These are phyloP conservation scores for Aphelenchoides fujianensis DNA, from an alignment of 1,140 invertebrate species.

Conservation along the genomic window DNA sequence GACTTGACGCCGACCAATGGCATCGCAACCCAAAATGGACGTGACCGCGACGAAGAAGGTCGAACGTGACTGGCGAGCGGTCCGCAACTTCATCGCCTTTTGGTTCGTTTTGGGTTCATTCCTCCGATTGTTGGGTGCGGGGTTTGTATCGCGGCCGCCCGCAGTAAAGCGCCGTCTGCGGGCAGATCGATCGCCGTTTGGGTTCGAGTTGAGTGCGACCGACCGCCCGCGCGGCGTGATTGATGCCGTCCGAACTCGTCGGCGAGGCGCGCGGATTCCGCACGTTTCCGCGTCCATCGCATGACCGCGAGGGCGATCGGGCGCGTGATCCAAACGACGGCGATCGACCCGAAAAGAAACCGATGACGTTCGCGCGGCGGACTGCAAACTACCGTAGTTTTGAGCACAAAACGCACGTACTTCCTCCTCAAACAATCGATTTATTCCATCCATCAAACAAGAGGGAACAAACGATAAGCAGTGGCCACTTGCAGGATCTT, in stretches of 20 bases:
- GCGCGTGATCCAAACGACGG: too few relatives aligned
- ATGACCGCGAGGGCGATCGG: neutral
- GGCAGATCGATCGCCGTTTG: neutral
- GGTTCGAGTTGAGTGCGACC: neutral
- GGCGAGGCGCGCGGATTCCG: neutral
- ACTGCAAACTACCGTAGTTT: too few relatives aligned
- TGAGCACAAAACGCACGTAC: neutral
- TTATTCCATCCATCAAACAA: neutral
- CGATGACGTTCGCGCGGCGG: too few relatives aligned
- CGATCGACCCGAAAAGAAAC: too few relatives aligned
- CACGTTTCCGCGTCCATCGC: neutral
- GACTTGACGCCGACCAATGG: neutral
- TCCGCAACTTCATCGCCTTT: conserved; percentile 11
- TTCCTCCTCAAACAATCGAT: neutral
- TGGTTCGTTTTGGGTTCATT: neutral
- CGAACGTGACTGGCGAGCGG: neutral
- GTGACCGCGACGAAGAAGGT: neutral
- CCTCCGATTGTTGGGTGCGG: neutral
- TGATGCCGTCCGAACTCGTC: neutral
- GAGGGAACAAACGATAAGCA: neutral
- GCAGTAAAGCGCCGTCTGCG: neutral
- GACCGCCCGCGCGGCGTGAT: neutral
- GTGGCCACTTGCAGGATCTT: conserved; percentile 35
- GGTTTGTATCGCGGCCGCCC: neutral
- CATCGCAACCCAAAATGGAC: neutral